phyloP scores from a whole-genome alignment of 2,888 invertebrate species.

The Andrena trimmerana region DNA sequence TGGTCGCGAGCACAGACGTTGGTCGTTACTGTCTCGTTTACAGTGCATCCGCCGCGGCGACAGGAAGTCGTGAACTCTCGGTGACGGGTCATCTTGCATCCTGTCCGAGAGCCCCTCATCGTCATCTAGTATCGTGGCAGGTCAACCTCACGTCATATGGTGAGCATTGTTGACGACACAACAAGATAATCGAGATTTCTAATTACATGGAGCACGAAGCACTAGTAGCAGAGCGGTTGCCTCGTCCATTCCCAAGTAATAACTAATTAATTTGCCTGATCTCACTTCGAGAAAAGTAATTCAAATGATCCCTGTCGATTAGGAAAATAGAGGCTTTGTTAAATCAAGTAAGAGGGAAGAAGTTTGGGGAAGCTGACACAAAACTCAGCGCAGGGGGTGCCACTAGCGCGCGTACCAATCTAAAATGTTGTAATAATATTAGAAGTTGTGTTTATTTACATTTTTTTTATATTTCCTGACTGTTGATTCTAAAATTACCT shows the following conservation, averaged over 20 bases:
- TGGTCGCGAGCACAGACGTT: slow-evolving; percentile 87
- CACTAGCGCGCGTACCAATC: no score
- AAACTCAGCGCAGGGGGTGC: no score
- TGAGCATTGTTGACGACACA: slow-evolving; percentile 68
- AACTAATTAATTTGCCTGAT: neutral
- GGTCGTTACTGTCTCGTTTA: slow-evolving; percentile 83
- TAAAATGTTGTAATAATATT: no score
- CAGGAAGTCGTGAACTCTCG: slow-evolving; percentile 79
- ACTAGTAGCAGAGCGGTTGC: neutral
- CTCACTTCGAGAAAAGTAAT: neutral
- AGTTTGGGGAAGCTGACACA: no score
- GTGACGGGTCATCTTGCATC: slow-evolving; percentile 82
- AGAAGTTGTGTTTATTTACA: no score
- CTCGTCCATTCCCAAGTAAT: neutral
- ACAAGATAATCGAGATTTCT: slow-evolving; percentile 30
- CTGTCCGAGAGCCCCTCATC: slow-evolving; percentile 81
- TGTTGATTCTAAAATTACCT: no score
- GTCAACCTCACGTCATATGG: slow-evolving; percentile 83
- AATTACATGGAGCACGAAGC: neutral
- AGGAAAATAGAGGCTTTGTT: no score
- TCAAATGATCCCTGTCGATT: no score
- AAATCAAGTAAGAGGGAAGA: no score
- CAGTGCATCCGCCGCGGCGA: slow-evolving; percentile 78
- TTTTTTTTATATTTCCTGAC: no score
- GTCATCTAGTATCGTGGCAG: slow-evolving; percentile 81